Percentiles rank a stretch among this genome's conserved stretches.
phyloP scores from a whole-genome alignment of 1,140 invertebrate species.

The Hirudo medicinalis region DNA sequence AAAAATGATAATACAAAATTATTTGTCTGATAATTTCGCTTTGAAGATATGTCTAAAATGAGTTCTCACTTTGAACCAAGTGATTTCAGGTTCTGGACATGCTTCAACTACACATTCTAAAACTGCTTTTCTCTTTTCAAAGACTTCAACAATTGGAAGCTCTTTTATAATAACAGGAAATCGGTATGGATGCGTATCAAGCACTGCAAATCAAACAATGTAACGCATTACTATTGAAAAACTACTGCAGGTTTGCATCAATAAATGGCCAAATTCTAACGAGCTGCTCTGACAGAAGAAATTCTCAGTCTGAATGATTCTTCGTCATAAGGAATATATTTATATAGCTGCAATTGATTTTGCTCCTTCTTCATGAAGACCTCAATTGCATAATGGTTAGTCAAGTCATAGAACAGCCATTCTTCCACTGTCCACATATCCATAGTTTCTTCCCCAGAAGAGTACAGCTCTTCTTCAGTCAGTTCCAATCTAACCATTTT shows the following conservation, averaged over 20 bases:
- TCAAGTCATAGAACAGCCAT: slow-evolving; percentile 6
- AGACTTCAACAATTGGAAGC: slow-evolving; percentile 18
- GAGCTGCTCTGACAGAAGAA: neutral
- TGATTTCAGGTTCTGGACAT: slow-evolving; percentile 34
- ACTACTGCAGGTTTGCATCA: too few relatives aligned
- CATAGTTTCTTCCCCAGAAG: slow-evolving; percentile 13
- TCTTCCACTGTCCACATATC: slow-evolving; percentile 11
- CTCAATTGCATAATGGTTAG: neutral
- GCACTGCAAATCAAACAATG: slow-evolving; percentile 5
- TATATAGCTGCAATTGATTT: neutral
- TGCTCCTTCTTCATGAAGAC: slow-evolving; percentile 8
- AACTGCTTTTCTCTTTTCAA: slow-evolving; percentile 31
- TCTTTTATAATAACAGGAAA: slow-evolving; percentile 6
- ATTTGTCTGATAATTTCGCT: too few relatives aligned
- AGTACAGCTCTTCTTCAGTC: slow-evolving; percentile 11
- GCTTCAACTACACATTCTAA: slow-evolving; percentile 37
- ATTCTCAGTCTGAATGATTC: slow-evolving; percentile 6
- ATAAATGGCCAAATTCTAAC: neutral
- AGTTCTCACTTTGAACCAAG: slow-evolving; percentile 29
- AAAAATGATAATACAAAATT: too few relatives aligned
- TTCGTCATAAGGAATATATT: slow-evolving; percentile 4
- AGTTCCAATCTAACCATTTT: neutral
- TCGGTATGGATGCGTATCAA: neutral
- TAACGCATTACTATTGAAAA: too few relatives aligned
- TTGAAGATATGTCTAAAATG: neutral